A percentile compares a stretch with the other conserved stretches of the same genome.
phyloP scores from a whole-genome alignment of 1,140 invertebrate genomes.

The Lepidurus couesii region DNA sequence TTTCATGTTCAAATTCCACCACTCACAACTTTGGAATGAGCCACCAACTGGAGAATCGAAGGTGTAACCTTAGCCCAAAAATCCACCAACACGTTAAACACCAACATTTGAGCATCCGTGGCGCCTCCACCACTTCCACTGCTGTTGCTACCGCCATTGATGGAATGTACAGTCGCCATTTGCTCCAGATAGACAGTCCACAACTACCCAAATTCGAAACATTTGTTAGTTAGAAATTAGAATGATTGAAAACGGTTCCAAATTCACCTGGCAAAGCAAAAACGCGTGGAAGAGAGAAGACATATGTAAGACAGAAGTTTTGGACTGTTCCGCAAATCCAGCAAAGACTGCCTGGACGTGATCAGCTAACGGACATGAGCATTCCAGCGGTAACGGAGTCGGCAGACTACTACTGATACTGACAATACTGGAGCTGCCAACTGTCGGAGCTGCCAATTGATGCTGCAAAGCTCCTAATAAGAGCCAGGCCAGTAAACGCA shows the following conservation, averaged over 20 bases:
- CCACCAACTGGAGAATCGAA: constrained; percentile 84
- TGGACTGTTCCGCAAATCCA: constrained; percentile 93
- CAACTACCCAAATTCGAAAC: constrained; percentile 52
- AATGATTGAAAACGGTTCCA: constrained; percentile 28
- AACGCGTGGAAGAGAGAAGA: constrained; percentile 67
- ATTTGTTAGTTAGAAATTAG: not conserved
- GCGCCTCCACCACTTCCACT: constrained; percentile 43
- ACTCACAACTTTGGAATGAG: constrained; percentile 84
- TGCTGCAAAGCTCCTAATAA: constrained; percentile 88
- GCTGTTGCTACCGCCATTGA: constrained; percentile 41
- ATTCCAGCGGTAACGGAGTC: constrained; percentile 85
- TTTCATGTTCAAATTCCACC: not conserved
- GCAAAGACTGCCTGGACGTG: constrained; percentile 89
- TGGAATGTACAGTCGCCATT: constrained; percentile 58
- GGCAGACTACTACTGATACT: not conserved
- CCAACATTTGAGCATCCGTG: constrained; percentile 62
- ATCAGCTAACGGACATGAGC: constrained; percentile 91
- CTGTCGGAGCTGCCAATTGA: constrained; percentile 3
- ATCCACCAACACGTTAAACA: constrained; percentile 82
- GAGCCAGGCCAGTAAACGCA: constrained; percentile 91
- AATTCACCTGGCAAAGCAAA: constrained; percentile 56
- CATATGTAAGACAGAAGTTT: constrained; percentile 85
- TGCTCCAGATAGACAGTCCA: constrained; percentile 99
- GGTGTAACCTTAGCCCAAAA: constrained; percentile 99
- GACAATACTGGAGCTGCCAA: not conserved